A percentile compares a stretch with the other conserved stretches of the same genome.
Evolutionary conservation across 2,113 vertebrate genomes (phyloP).

Genomic region (Tachysurus fulvidraco): DNA sequence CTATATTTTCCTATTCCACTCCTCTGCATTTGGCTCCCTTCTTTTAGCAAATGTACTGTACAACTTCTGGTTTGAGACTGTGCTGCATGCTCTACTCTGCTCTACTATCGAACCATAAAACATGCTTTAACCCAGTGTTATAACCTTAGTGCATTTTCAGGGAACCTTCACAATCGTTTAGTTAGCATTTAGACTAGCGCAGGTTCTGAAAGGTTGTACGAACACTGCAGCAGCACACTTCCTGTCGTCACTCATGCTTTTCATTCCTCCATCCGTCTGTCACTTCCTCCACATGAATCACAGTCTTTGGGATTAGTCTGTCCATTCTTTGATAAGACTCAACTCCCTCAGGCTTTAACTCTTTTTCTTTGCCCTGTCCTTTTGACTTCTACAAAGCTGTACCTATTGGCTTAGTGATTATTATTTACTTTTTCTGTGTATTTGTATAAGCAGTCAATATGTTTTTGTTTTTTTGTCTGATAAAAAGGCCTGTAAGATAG

Average conservation of each 20-base stretch:
- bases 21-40: not conserved
- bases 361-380: slow-evolving; percentile 58
- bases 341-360: slow-evolving; percentile 60
- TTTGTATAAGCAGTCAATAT: slow-evolving; percentile 8
- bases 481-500: slow-evolving; percentile 10
- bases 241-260: slow-evolving; percentile 41
- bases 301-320: slow-evolving; percentile 81
- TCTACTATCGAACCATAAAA: not conserved
- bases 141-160: slow-evolving; percentile 21
- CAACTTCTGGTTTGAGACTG: slow-evolving; percentile 7
- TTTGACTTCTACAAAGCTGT: slow-evolving; percentile 57
- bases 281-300: slow-evolving; percentile 58
- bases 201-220: not conserved
- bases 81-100: slow-evolving; percentile 13
- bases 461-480: not conserved
- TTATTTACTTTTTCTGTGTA: slow-evolving; percentile 53
- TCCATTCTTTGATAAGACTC: slow-evolving; percentile 63
- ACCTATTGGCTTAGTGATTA: slow-evolving; percentile 37
- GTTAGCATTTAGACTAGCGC: not conserved
- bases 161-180: not conserved
- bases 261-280: slow-evolving; percentile 49
- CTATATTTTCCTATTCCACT: slow-evolving; percentile 8
- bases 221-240: slow-evolving; percentile 15
- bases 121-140: not conserved
- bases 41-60: slow-evolving; percentile 1